Evolutionary conservation across 2,888 invertebrate genomes (phyloP).

Genomic region (Nephrotoma flavescens): DNA sequence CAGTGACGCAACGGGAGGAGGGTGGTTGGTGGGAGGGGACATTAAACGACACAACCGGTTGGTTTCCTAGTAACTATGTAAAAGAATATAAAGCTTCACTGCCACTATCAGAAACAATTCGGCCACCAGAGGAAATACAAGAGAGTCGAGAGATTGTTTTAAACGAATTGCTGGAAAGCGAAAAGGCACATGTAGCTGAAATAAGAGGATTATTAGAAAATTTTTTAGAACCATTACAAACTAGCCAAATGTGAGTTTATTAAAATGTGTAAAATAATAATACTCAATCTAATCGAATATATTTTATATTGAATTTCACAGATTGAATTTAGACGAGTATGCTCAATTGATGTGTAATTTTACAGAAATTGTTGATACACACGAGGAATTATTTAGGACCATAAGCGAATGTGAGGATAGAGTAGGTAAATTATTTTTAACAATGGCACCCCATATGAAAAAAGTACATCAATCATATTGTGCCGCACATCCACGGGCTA

Average conservation of each 20-base stretch:
- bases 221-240: constrained; percentile 76
- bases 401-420: constrained; percentile 76
- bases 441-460: constrained; percentile 69
- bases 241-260: constrained; percentile 66
- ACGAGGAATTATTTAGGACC: constrained; percentile 62
- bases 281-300: background rate
- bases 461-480: constrained; percentile 79
- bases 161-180: constrained; percentile 83
- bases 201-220: constrained; percentile 71
- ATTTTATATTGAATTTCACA: constrained; percentile 30
- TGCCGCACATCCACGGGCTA: constrained; percentile 85
- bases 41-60: constrained; percentile 84
- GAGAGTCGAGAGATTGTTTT: constrained; percentile 74
- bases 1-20: constrained; percentile 88
- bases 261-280: too few species aligned
- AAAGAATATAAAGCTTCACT: constrained; percentile 56
- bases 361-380: constrained; percentile 70
- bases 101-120: constrained; percentile 45
- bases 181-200: constrained; percentile 80
- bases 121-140: constrained; percentile 54
- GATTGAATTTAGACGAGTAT: constrained; percentile 73
- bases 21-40: constrained; percentile 99
- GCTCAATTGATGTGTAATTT: constrained; percentile 78
- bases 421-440: constrained; percentile 78
- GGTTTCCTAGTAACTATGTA: constrained; percentile 98